Conservation (phyloP, 2,113 vertebrate species). For the Tenebrosternarchus preto region DNA sequence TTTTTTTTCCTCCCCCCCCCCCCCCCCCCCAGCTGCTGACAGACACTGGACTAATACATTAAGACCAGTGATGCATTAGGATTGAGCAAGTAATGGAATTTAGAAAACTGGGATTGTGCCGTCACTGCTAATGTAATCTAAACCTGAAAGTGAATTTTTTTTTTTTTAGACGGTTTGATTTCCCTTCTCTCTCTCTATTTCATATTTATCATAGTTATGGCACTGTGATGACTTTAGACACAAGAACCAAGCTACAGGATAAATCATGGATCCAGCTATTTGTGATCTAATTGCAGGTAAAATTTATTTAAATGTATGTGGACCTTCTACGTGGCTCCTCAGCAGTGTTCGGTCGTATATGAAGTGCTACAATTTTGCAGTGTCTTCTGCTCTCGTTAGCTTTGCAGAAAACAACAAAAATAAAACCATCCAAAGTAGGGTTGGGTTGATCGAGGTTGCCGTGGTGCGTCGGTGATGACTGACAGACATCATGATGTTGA, state of each 20-base stretch:
- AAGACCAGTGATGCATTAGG: not conserved
- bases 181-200: too few relatives aligned
- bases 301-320: too few relatives aligned
- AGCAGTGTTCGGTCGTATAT: not conserved
- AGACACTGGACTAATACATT: not conserved
- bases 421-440: not conserved
- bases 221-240: not conserved
- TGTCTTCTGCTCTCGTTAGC: not conserved
- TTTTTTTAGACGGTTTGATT: not conserved
- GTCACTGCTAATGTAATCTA: too few relatives aligned
- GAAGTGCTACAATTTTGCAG: not conserved
- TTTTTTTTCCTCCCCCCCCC: too few relatives aligned
- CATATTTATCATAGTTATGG: not conserved
- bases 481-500: too few relatives aligned
- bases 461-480: too few relatives aligned
- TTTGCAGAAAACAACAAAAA: constrained; percentile 13
- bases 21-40: not conserved
- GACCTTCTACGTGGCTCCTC: not conserved
- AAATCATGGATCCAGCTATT: not conserved
- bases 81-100: not conserved
- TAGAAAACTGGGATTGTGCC: not conserved
- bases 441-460: too few relatives aligned
- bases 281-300: not conserved
- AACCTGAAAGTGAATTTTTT: not conserved
- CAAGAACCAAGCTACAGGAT: not conserved